Evolutionary conservation across 2,888 invertebrate genomes (phyloP).

Genomic region (Theretra japonica): DNA sequence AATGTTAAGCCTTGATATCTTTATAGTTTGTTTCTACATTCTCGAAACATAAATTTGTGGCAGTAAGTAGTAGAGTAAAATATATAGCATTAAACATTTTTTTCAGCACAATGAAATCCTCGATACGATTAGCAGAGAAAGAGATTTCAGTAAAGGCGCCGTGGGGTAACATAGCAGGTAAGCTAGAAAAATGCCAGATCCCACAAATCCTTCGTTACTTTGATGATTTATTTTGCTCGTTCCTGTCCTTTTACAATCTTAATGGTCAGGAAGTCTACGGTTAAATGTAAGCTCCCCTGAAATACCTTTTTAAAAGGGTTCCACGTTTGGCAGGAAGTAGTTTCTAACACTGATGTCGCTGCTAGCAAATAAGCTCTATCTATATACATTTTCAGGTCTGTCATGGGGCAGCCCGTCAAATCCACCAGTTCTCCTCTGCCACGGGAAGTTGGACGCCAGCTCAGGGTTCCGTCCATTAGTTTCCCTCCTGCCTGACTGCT

Average conservation of each 20-base stretch:
- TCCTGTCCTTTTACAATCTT: too few species aligned
- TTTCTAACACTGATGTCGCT: too few species aligned
- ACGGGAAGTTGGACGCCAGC: slow-evolving; percentile 86
- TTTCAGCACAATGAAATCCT: slow-evolving; percentile 43
- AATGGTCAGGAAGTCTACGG: too few species aligned
- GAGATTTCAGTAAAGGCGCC: slow-evolving; percentile 61
- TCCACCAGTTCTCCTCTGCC: slow-evolving; percentile 82
- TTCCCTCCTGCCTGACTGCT: slow-evolving; percentile 72
- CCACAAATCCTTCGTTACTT: too few species aligned
- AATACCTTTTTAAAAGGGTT: too few species aligned
- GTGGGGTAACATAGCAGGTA: slow-evolving; percentile 66
- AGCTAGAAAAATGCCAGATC: neutral
- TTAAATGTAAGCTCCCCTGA: too few species aligned
- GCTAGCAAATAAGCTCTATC: neutral
- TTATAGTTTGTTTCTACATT: too few species aligned
- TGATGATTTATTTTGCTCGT: too few species aligned
- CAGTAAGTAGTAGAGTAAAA: too few species aligned
- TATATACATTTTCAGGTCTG: slow-evolving; percentile 70
- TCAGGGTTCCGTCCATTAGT: slow-evolving; percentile 85
- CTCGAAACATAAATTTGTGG: too few species aligned
- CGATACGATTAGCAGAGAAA: slow-evolving; percentile 49
- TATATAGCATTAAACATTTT: neutral
- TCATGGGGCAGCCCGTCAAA: slow-evolving; percentile 83
- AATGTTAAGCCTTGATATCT: too few species aligned
- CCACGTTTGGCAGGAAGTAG: too few species aligned